phyloP scores from a whole-genome alignment of 2,797 vertebrate species.

The Liasis olivaceus region DNA sequence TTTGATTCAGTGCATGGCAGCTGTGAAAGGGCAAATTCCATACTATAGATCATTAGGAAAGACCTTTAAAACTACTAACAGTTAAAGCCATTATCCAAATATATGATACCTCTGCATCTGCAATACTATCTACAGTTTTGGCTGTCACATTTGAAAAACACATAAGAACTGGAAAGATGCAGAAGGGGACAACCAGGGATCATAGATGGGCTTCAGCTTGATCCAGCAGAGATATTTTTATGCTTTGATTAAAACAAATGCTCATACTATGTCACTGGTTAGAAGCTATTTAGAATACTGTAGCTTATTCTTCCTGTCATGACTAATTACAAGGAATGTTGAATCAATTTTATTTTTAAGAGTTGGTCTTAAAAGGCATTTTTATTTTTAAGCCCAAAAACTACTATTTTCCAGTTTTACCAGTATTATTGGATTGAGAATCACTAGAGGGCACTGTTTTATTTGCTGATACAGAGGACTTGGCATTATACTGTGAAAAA shows the following conservation, averaged over 20 bases:
- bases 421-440: slow-evolving; percentile 24
- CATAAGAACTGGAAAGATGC: neutral
- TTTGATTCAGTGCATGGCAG: neutral
- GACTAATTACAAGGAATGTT: neutral
- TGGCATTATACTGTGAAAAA: neutral
- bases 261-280: neutral
- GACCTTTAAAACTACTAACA: neutral
- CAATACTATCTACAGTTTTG: neutral
- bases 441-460: slow-evolving; percentile 13
- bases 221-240: neutral
- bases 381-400: neutral
- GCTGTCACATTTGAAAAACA: neutral
- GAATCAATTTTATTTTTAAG: neutral
- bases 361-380: neutral
- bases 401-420: neutral
- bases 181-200: neutral
- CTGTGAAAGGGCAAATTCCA: neutral
- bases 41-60: neutral
- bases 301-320: neutral
- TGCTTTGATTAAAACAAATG: neutral
- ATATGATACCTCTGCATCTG: neutral
- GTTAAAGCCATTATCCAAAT: neutral
- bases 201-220: neutral
- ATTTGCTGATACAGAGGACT: neutral
- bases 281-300: neutral